Evolutionary conservation across 2,797 vertebrate genomes (phyloP).

Genomic region (Ciconia nigra): DNA sequence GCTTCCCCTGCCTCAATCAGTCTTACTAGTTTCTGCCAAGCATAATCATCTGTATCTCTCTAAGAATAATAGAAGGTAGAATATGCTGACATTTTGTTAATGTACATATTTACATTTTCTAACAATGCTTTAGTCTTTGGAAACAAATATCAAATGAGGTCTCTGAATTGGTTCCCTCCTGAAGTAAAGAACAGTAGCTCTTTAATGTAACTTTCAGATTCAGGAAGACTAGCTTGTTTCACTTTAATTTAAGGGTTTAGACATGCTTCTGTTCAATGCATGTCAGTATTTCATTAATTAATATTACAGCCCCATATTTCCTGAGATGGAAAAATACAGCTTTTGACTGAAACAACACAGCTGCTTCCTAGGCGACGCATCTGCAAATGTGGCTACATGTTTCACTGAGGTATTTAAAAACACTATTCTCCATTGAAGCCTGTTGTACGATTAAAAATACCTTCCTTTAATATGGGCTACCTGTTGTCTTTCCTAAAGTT

Average conservation of each 20-base stretch:
- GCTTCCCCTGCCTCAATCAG: not conserved
- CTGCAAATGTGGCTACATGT: not conserved
- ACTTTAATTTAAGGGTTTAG: not conserved
- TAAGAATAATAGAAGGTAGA: not conserved
- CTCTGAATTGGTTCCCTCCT: not conserved
- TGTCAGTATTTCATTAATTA: not conserved
- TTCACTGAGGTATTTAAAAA: not conserved
- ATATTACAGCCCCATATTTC: not conserved
- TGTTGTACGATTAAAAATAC: not conserved
- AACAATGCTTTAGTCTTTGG: not conserved
- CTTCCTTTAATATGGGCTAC: not conserved
- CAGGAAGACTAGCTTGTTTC: not conserved
- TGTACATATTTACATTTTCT: not conserved
- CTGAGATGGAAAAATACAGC: slow-evolving; percentile 24
- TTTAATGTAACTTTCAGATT: not conserved
- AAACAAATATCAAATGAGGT: not conserved
- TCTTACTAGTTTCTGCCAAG: not conserved
- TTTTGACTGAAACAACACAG: not conserved
- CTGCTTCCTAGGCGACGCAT: not conserved
- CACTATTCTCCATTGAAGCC: not conserved
- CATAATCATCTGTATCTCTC: not conserved
- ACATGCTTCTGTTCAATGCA: not conserved
- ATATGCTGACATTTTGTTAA: not conserved
- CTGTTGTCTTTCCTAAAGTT: not conserved
- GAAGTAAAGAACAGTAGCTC: not conserved